A percentile compares a stretch with the other conserved stretches of the same genome.
Conservation (phyloP, 2,888 invertebrate genomes). For the Lepidocyrtinus sp. region DNA sequence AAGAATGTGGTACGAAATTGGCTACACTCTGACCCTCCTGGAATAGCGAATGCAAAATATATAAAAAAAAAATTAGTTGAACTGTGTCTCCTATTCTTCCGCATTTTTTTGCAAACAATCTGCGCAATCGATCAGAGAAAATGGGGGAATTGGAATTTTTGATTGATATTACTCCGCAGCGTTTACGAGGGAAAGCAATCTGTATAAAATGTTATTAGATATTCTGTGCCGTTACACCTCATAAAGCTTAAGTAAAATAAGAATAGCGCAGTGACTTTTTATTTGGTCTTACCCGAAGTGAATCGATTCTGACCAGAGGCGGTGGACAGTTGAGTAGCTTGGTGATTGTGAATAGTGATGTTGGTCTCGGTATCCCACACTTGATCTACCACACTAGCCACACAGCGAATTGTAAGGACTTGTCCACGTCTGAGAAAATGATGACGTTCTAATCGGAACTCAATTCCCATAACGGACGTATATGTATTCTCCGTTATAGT, state of each 20-base stretch:
- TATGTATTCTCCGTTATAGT: slow-evolving; percentile 36
- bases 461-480: slow-evolving; percentile 56
- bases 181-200: background rate
- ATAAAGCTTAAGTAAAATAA: background rate
- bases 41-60: background rate
- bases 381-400: slow-evolving; percentile 57
- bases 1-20: no score
- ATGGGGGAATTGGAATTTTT: background rate
- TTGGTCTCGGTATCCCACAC: slow-evolving; percentile 51
- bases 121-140: no score
- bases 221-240: background rate
- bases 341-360: slow-evolving; percentile 56
- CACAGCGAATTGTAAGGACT: slow-evolving; percentile 56
- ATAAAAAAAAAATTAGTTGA: background rate
- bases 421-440: slow-evolving; percentile 46
- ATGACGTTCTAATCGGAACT: slow-evolving; percentile 54
- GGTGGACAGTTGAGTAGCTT: slow-evolving; percentile 47
- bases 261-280: background rate
- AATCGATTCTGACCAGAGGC: slow-evolving; percentile 62
- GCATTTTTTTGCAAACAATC: no score
- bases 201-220: background rate
- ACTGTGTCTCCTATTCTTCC: no score
- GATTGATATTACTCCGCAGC: background rate
- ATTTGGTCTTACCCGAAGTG: slow-evolving; percentile 44
- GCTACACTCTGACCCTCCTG: slow-evolving; percentile 24